Evolutionary conservation across 2,888 invertebrate species (phyloP), one percentile per base, ranked within the genome.

Genomic region (Drosophila incognita): DNA sequence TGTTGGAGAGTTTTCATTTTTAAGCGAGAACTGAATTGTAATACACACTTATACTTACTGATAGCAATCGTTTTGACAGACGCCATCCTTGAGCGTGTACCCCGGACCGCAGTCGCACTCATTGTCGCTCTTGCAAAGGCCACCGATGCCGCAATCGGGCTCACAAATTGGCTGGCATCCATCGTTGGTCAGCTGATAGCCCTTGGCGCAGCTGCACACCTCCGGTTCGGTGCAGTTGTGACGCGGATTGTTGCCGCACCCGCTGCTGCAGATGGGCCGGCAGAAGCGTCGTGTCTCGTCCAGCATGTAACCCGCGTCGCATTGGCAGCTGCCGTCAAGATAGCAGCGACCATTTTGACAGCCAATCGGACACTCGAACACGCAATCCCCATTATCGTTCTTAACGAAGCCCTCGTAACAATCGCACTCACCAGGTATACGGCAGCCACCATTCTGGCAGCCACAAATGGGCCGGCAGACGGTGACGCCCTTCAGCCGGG

Each of bases 281-380:
- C 96, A 96, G 85, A 94, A 95, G 77, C 94, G 94, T 31, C 95
- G 94, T 2, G 94, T 94, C 0, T 93, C 91, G 75, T 95, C 95
- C 63, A 95, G 88, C 36, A 91, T 94, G 82, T 93, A 95, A 0
- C 96, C 95, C 2, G 94, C 93, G 73, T 95, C 95, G 87, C 97
- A 97, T 18, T 95, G 93, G 71, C 97, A 97, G 54, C 94, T 94
- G 0, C 94, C 94, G 35, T 94, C 94, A 0, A 94, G 93, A 76
- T 95, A 94, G 77, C 96, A 96, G 6, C 94, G 87, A 0, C 92
- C 92, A 76, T 96, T 95, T 56, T 95, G 94, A 79, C 96, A 96
- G 40, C 90, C 91, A 69, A 93, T 54, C 8, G 93, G 93, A 29
- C 93, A 93, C 18, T 88, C 84, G 46, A 92, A 91, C 6, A 93